Conservation (phyloP, 2,888 invertebrate genomes). For the Pristionchus entomophagus region DNA sequence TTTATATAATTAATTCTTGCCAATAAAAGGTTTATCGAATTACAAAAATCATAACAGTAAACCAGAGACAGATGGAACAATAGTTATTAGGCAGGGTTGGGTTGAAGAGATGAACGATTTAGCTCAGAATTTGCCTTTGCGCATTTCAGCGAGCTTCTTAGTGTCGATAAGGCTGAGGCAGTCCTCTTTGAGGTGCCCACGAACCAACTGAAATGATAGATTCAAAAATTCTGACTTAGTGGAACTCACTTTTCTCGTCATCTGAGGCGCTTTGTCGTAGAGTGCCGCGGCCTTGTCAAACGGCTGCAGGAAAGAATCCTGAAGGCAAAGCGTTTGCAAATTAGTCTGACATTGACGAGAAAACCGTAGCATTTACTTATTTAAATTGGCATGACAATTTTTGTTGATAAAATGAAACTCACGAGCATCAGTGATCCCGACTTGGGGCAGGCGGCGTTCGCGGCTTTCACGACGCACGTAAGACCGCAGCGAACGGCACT, state of each 20-base stretch:
- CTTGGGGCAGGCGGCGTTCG: constrained; percentile 16
- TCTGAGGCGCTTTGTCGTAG: not conserved
- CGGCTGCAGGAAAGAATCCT: constrained; percentile 47
- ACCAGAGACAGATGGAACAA: not conserved
- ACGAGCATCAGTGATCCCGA: constrained; percentile 31
- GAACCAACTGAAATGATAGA: not conserved
- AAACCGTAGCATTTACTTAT: too few relatives aligned
- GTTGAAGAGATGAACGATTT: not conserved
- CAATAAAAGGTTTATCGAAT: not conserved
- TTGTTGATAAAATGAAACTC: not conserved
- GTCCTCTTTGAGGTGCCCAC: not conserved
- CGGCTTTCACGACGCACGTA: not conserved
- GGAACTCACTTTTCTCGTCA: not conserved
- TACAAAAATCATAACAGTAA: too few relatives aligned
- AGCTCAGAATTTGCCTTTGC: constrained; percentile 39
- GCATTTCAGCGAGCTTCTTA: not conserved
- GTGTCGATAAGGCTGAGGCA: not conserved
- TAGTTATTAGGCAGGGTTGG: not conserved
- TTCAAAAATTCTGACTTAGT: not conserved
- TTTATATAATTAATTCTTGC: too few relatives aligned
- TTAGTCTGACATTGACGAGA: not conserved
- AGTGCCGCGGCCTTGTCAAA: constrained; percentile 44
- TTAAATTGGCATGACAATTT: too few relatives aligned
- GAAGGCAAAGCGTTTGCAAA: not conserved
- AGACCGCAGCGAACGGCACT: constrained; percentile 13